Base-by-base conservation (phyloP, 2,797 vertebrate genomes). In the Sibirionetta formosa region DNA sequence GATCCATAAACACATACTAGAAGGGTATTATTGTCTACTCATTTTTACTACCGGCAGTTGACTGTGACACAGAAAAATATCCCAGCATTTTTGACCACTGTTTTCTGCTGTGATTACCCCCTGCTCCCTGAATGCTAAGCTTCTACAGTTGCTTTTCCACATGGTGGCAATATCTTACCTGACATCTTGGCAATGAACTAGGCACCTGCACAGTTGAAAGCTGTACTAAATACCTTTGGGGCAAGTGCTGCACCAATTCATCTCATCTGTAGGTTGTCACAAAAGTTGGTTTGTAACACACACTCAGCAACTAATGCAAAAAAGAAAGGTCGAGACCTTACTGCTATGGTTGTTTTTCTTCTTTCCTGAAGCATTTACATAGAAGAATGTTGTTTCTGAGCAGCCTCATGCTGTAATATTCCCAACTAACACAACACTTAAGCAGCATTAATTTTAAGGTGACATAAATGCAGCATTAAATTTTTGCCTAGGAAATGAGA, bases 401-500 rank as follows among this genome's bases (percentile, higher is more conserved):
- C 23, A 40, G 22, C 15, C 22, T 80, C 24, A 36, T 44, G 14
- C 56, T 80, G 11, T 51, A 7, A 26, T 75, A 29, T 75, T 82
- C 35, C 14, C 24, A 46, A 51, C 53, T 82, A 82, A 61, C 5
- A n/a, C 11, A 80, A 29, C 31, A 36, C 23, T 58, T 63, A 42
- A 78, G 24, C 57, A 71, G 42, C 11, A 42, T 18, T 53, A n/a
- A 11, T 35, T 73, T 7, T 33, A 72, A 72, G 3, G 23, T 33
- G 61, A 70, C n/a, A 78, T 24, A 75, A 90, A 79, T 24, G 31
- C 7, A 24, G 5, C 20, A 71, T 51, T 35, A 72, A 46, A 26
- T 35, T 93, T 82, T 86, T 90, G 13, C 50, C 48, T 78, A 57
- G n/a, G 50, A 91, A 87, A 58, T 61, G 31, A 82, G 12, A 16